These are phyloP conservation scores for Motacilla tschutschensis DNA, from an alignment of 2,113 vertebrate species.

Conservation along the genomic window DNA sequence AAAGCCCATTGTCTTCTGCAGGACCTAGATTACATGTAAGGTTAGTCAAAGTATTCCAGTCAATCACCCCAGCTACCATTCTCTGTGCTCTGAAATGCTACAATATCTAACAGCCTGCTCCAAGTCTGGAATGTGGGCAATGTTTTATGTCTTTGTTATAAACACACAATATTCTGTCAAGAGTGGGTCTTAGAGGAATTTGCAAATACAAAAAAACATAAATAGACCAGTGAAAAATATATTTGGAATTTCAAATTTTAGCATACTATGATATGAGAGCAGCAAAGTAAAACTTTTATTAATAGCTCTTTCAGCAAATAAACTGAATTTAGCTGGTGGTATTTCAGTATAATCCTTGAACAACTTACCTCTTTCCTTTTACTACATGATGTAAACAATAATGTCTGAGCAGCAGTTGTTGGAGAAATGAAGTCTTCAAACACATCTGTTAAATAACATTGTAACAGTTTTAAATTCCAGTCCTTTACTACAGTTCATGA, in stretches of 20 bases:
- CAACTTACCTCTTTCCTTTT: conserved; percentile 94
- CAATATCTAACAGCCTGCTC: neutral
- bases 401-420: conserved; percentile 94
- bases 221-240: neutral
- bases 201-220: neutral
- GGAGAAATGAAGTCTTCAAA: conserved; percentile 99
- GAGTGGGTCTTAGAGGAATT: neutral
- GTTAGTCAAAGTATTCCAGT: neutral
- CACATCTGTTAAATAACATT: conserved; percentile 81
- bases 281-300: neutral
- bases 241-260: neutral
- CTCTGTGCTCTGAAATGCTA: neutral
- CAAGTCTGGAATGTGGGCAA: neutral
- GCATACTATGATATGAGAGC: neutral
- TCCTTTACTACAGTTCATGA: neutral
- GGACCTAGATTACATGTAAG: conserved; percentile 74
- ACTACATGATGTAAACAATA: conserved; percentile 96
- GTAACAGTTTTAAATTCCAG: neutral
- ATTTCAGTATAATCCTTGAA: neutral
- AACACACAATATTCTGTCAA: neutral
- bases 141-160: neutral
- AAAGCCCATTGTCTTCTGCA: conserved; percentile 98
- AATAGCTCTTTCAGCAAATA: neutral
- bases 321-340: neutral
- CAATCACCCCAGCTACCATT: neutral